Conservation (phyloP, 2,888 invertebrate species). For the Altica lythri region DNA sequence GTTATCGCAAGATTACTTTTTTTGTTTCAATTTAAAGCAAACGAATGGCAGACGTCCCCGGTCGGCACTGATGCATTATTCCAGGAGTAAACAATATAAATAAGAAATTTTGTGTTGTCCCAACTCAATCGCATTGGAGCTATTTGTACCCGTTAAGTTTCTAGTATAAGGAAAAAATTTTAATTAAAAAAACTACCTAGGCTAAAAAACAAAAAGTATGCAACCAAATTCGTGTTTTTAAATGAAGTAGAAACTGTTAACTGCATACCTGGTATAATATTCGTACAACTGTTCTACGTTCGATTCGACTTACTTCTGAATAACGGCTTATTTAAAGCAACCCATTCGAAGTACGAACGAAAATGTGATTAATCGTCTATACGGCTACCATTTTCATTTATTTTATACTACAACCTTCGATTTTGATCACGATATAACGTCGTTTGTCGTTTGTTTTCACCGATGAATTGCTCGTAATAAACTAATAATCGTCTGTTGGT, state of each 20-base stretch:
- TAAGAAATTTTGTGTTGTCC: constrained; percentile 42
- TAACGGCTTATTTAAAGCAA: constrained; percentile 9
- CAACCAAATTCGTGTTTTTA: too few species aligned
- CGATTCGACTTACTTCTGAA: too few species aligned
- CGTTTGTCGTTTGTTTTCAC: neutral
- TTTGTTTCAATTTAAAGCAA: constrained; percentile 47
- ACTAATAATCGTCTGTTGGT: too few species aligned
- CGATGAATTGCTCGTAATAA: too few species aligned
- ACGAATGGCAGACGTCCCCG: constrained; percentile 40
- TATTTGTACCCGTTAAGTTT: too few species aligned
- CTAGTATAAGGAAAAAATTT: too few species aligned
- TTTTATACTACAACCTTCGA: neutral
- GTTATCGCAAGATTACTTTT: constrained; percentile 49
- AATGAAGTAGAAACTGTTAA: too few species aligned
- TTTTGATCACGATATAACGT: neutral
- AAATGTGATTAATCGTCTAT: neutral
- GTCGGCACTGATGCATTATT: constrained; percentile 31
- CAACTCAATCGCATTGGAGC: constrained; percentile 26
- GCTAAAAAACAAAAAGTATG: too few species aligned
- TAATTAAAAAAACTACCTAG: too few species aligned
- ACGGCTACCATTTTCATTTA: neutral
- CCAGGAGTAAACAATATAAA: constrained; percentile 45
- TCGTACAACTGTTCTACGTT: too few species aligned
- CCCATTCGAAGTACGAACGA: constrained; percentile 1
- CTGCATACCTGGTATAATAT: too few species aligned